Evolutionary conservation across 2,888 invertebrate genomes (phyloP), one percentile per base, ranked within the genome.

Genomic region (Hymenopus coronatus): DNA sequence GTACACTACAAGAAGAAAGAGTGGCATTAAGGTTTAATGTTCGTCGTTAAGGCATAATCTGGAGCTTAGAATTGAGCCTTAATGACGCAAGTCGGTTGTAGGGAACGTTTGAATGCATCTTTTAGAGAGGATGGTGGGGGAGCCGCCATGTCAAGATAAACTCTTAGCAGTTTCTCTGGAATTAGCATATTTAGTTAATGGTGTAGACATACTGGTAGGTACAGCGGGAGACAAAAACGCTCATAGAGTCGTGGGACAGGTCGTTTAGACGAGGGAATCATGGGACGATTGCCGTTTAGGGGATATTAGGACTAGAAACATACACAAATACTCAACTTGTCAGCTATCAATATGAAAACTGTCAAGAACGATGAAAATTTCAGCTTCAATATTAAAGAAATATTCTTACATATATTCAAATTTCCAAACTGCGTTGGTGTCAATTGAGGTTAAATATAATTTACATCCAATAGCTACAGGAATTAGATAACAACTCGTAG

Each of bases 131-230:
- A 83, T 83, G 83, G 83, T 20, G 83, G n/a, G 27, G 83, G 28
- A 83, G 83, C 46, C 27, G 30, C 46, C 28, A 81, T 46, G 81
- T 81, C 28, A 70, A 85, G 28, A 28, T 82, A 82, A 87, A 28
- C n/a, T 86, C 86, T 28, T 70, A 70, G 86, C 81, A 28, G 81
- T 86, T 85, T 28, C n/a, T 85, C 30, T 81, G 20, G 86, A 81
- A 86, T 86, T 86, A 86, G 86, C 86, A 86, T 86, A 86, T 86
- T 86, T 86, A 86, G 86, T 81, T 86, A 86, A 86, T 86, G 86
- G 86, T 70, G 81, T 85, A 85, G 85, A 54, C 85, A 54, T 85
- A 70, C 54, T 70, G 54, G 54, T 70, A 70, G 54, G 54, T 70
- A 70, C 54, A 70, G 54, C 25, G 54, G 54, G 54, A 70, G 54